A percentile compares a stretch with the other conserved stretches of the same genome.
Conservation (phyloP, 2,113 vertebrate species). For the human region GRCh38 chr14:55425501-55426000, state of each 20-base stretch:
- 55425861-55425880: neutral
- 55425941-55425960: neutral
- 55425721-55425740: neutral
- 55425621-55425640: neutral
- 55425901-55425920: neutral
- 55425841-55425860: neutral
- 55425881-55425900: neutral
- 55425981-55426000: fast-evolving
- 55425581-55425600: neutral
- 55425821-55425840: neutral
- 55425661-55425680: neutral
- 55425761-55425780: neutral
- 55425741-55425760: neutral
- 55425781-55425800: neutral
- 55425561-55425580: neutral
- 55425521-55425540: neutral
- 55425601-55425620: neutral
- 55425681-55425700: neutral
- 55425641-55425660: neutral
- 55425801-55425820: neutral
- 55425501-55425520: neutral
- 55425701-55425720: neutral
- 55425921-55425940: neutral
- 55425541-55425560: neutral
- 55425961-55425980: slow-evolving; percentile 34